These are phyloP conservation scores for Automeris io DNA, from an alignment of 2,888 invertebrate species.

Conservation along the genomic window DNA sequence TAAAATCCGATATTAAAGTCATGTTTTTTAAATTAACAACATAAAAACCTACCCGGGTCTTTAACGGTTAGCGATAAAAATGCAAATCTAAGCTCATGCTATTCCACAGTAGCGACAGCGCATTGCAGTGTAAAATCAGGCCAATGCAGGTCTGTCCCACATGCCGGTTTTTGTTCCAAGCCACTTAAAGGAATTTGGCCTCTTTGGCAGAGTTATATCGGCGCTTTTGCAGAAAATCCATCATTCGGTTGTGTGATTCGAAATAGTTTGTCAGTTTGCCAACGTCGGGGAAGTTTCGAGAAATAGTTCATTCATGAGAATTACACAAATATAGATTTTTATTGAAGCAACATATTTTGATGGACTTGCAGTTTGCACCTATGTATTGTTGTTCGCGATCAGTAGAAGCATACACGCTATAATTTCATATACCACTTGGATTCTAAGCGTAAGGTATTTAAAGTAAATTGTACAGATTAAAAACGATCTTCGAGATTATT, in stretches of 20 bases:
- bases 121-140: constrained; percentile 53
- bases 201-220: constrained; percentile 22
- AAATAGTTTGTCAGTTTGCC: constrained; percentile 17
- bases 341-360: too few relatives aligned
- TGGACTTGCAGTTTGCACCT: too few relatives aligned
- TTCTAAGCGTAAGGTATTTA: too few relatives aligned
- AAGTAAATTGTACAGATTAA: too few relatives aligned
- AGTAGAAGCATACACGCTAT: too few relatives aligned
- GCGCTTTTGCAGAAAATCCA: constrained; percentile 26
- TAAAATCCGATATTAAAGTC: too few relatives aligned
- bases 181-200: constrained; percentile 35
- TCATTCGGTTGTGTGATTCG: constrained; percentile 16
- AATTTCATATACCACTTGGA: too few relatives aligned
- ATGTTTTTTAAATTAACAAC: too few relatives aligned
- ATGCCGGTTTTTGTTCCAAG: constrained; percentile 44
- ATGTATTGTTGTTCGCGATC: too few relatives aligned
- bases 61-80: background rate
- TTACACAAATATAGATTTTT: too few relatives aligned
- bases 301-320: constrained; percentile 24
- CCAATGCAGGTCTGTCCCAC: constrained; percentile 65
- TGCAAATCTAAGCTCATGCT: background rate
- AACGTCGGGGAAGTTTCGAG: constrained; percentile 19
- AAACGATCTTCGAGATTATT: too few relatives aligned
- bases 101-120: constrained; percentile 12
- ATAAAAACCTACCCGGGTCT: too few relatives aligned